These are phyloP conservation scores for Torymus texanus DNA, from an alignment of 2,888 invertebrate genomes.

Conservation along the genomic window DNA sequence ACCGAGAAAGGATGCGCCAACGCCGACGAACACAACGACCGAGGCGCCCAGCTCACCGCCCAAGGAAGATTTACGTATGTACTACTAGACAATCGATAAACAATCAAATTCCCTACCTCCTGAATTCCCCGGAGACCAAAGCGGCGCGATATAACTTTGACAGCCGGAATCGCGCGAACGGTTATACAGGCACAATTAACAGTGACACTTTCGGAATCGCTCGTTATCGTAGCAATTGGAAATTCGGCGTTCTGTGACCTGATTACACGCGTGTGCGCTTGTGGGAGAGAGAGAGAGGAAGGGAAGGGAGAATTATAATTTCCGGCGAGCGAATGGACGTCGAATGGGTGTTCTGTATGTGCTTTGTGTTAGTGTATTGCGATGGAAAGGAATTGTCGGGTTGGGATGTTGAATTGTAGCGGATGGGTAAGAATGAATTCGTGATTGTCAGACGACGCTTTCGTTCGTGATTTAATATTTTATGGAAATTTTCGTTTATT, in stretches of 20 bases:
- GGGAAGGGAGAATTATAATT: too few relatives aligned
- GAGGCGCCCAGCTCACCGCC: constrained; percentile 63
- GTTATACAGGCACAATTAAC: not conserved
- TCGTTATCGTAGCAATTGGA: constrained; percentile 3
- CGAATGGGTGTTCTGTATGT: not conserved
- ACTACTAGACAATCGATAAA: constrained; percentile 2
- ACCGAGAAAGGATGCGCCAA: constrained; percentile 57
- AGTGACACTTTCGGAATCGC: not conserved
- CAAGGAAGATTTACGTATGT: constrained; percentile 73
- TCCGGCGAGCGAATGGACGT: too few relatives aligned
- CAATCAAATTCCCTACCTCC: too few relatives aligned
- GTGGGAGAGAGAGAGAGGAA: too few relatives aligned
- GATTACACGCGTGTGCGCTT: not conserved
- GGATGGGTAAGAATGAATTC: too few relatives aligned
- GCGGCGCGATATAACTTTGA: not conserved
- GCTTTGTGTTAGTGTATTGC: not conserved
- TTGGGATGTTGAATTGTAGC: too few relatives aligned
- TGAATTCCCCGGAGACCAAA: too few relatives aligned
- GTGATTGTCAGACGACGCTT: too few relatives aligned
- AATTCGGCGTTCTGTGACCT: constrained; percentile 9
- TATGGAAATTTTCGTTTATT: too few relatives aligned
- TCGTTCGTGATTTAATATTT: too few relatives aligned
- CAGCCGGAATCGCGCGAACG: not conserved
- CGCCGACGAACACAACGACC: constrained; percentile 46
- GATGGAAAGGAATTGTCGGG: too few relatives aligned